A percentile compares a stretch with the other conserved stretches of the same genome.
Evolutionary conservation across 1,140 invertebrate genomes (phyloP).

Genomic region (Megalopta genalis): DNA sequence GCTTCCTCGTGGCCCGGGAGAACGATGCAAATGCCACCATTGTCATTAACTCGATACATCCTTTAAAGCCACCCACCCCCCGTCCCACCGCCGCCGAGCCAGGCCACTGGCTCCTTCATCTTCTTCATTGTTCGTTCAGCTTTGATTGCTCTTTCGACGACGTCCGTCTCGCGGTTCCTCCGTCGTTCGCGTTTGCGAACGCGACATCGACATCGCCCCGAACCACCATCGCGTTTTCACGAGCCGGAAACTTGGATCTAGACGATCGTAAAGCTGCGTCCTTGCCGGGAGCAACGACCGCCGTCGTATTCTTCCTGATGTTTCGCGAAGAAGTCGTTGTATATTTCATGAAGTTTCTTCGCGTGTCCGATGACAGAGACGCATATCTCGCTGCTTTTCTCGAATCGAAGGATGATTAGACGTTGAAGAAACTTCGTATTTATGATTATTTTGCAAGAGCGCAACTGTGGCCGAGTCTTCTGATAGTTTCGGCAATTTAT

Average conservation of each 20-base stretch:
- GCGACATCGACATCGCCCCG: background rate
- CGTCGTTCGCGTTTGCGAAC: background rate
- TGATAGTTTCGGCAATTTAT: too few relatives aligned
- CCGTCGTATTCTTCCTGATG: too few relatives aligned
- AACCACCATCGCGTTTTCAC: background rate
- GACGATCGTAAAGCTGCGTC: too few relatives aligned
- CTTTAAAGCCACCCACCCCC: constrained; percentile 53
- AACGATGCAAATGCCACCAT: constrained; percentile 63
- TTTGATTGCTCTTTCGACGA: constrained; percentile 54
- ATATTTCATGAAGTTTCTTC: too few relatives aligned
- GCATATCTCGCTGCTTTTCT: too few relatives aligned
- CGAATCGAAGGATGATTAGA: too few relatives aligned
- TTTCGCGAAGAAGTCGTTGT: too few relatives aligned
- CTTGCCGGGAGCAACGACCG: too few relatives aligned
- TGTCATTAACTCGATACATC: constrained; percentile 67
- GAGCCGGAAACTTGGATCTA: background rate
- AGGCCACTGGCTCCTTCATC: background rate
- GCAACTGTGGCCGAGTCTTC: too few relatives aligned
- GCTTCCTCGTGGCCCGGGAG: constrained; percentile 54
- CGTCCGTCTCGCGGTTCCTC: background rate
- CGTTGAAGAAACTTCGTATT: too few relatives aligned
- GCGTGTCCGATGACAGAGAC: too few relatives aligned
- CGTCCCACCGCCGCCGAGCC: background rate
- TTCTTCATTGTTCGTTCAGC: constrained; percentile 42
- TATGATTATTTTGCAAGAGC: too few relatives aligned